phyloP scores from a whole-genome alignment of 2,113 vertebrate species.

The Etheostoma spectabile region DNA sequence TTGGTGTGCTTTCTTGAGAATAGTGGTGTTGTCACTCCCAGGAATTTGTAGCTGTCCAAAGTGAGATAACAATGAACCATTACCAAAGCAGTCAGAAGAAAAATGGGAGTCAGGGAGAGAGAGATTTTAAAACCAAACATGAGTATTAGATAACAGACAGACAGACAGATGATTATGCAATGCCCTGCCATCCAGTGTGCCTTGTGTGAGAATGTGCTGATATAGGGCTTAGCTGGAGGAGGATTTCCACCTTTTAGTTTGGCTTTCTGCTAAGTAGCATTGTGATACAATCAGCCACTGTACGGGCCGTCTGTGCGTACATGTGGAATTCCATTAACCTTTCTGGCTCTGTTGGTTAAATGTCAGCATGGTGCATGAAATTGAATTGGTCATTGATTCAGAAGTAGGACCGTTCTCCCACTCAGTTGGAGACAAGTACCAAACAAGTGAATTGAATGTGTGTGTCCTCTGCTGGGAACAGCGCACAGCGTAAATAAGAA shows the following conservation, averaged over 20 bases:
- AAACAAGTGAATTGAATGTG: conserved; percentile 42
- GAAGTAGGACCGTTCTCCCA: conserved; percentile 65
- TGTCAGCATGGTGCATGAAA: conserved; percentile 81
- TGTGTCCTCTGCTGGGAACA: conserved; percentile 24
- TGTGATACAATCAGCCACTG: conserved; percentile 75
- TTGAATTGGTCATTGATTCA: conserved; percentile 83
- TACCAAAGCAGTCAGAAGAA: conserved; percentile 8
- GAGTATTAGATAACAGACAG: conserved; percentile 35
- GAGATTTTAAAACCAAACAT: conserved; percentile 34
- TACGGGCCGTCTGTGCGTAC: conserved; percentile 64
- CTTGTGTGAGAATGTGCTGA: conserved; percentile 64
- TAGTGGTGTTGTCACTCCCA: background rate
- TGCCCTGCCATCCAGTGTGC: conserved; percentile 37
- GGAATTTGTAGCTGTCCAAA: background rate
- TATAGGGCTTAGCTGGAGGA: conserved; percentile 64
- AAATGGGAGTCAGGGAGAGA: conserved; percentile 20
- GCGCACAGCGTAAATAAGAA: conserved; percentile 36
- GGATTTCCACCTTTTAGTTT: conserved; percentile 73
- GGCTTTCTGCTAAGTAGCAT: conserved; percentile 71
- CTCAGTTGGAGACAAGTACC: conserved; percentile 57
- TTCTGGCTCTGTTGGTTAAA: conserved; percentile 78
- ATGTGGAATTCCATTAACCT: conserved; percentile 83
- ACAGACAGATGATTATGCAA: conserved; percentile 59
- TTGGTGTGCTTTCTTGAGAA: background rate
- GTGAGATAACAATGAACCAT: conserved; percentile 14